Evolutionary conservation across 2,888 invertebrate species (phyloP).

Genomic region (Nomada ferruginata): DNA sequence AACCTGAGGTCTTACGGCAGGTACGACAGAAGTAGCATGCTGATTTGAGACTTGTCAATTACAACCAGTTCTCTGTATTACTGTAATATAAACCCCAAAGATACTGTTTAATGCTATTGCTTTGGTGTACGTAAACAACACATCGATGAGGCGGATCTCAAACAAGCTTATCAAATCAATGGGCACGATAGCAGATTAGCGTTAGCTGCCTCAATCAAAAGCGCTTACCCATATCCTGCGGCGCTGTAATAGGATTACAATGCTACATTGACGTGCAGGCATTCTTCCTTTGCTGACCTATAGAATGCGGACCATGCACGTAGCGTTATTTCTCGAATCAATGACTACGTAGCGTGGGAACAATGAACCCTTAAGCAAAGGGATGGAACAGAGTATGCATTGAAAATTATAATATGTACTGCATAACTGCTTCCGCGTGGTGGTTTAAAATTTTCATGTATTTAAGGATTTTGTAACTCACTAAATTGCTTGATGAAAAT

Average conservation of each 20-base stretch:
- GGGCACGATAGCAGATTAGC: slow-evolving; percentile 29
- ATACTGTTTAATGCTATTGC: slow-evolving; percentile 22
- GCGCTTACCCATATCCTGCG: slow-evolving; percentile 24
- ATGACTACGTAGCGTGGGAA: not conserved
- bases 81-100: not conserved
- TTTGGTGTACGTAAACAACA: slow-evolving; percentile 4
- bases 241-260: slow-evolving; percentile 25
- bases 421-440: no score
- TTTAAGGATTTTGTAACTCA: no score
- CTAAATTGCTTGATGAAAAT: no score
- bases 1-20: no score
- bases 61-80: not conserved
- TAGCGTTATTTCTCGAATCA: slow-evolving; percentile 18
- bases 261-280: slow-evolving; percentile 8
- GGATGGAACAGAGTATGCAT: not conserved
- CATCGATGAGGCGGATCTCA: slow-evolving; percentile 27
- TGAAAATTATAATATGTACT: not conserved
- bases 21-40: not conserved
- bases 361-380: not conserved
- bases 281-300: slow-evolving; percentile 9
- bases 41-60: not conserved
- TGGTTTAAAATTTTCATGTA: no score
- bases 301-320: not conserved
- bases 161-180: slow-evolving; percentile 38
- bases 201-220: slow-evolving; percentile 22